Evolutionary conservation across 2,888 invertebrate genomes (phyloP).

Genomic region (Himalopsyche kuldschensis): DNA sequence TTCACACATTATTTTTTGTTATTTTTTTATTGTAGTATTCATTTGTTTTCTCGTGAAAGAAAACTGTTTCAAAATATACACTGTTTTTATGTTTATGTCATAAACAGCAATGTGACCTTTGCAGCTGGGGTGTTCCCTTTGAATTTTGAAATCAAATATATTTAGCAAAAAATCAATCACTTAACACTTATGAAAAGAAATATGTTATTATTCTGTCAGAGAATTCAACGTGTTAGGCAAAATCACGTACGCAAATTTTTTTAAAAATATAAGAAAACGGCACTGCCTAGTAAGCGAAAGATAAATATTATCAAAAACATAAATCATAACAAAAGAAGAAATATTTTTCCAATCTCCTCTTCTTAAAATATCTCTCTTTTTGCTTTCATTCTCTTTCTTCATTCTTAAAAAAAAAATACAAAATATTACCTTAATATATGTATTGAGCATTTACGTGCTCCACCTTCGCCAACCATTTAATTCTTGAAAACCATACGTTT

Average conservation of each 20-base stretch:
- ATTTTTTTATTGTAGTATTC: too few relatives aligned
- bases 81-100: too few relatives aligned
- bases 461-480: too few relatives aligned
- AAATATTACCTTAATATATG: neutral
- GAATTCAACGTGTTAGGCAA: neutral
- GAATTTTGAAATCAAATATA: neutral
- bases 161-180: neutral
- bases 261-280: neutral
- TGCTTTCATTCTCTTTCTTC: neutral
- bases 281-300: neutral
- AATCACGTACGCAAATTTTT: neutral
- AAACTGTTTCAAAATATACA: too few relatives aligned
- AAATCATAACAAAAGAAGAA: neutral
- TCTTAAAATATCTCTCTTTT: neutral
- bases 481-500: too few relatives aligned
- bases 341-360: conserved; percentile 10
- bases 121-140: neutral
- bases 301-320: neutral
- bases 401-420: neutral
- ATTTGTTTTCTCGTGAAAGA: too few relatives aligned
- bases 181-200: neutral
- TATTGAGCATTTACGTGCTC: too few relatives aligned
- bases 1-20: too few relatives aligned
- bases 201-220: neutral
- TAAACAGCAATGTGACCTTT: neutral